These are phyloP conservation scores for Hippolais icterina DNA, from an alignment of 2,113 vertebrate species.

Conservation along the genomic window DNA sequence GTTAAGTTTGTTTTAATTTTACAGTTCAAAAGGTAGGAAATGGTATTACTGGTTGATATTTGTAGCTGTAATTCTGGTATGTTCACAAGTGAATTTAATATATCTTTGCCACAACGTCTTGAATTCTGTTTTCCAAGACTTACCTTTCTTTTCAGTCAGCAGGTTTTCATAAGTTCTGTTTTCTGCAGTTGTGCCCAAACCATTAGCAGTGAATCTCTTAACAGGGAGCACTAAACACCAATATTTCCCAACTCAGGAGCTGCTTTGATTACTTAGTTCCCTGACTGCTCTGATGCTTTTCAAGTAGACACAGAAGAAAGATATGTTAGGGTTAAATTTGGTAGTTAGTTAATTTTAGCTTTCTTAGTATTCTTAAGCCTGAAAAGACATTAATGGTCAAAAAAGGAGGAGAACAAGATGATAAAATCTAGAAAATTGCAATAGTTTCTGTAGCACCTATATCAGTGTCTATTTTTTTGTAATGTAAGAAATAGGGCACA, in stretches of 20 bases:
- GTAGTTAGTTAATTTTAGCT: background rate
- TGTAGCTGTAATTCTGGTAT: background rate
- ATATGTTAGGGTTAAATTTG: background rate
- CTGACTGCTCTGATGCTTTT: background rate
- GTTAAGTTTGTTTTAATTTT: background rate
- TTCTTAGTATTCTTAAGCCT: background rate
- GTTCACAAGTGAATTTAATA: background rate
- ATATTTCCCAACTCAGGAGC: background rate
- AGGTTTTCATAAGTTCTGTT: background rate
- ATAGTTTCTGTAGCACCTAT: background rate
- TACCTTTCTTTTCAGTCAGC: background rate
- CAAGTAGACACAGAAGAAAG: background rate
- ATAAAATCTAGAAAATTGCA: background rate
- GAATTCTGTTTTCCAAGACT: background rate
- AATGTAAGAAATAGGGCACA: background rate
- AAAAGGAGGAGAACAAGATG: background rate
- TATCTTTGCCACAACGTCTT: background rate
- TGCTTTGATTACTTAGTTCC: background rate
- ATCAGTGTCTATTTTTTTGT: background rate
- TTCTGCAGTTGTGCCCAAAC: background rate
- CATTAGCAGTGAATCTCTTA: background rate
- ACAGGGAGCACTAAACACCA: background rate
- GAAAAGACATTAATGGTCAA: background rate
- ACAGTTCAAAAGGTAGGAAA: background rate
- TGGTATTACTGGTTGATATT: background rate